phyloP scores from a whole-genome alignment of 2,888 invertebrate species.

The Zele albiditarsus region DNA sequence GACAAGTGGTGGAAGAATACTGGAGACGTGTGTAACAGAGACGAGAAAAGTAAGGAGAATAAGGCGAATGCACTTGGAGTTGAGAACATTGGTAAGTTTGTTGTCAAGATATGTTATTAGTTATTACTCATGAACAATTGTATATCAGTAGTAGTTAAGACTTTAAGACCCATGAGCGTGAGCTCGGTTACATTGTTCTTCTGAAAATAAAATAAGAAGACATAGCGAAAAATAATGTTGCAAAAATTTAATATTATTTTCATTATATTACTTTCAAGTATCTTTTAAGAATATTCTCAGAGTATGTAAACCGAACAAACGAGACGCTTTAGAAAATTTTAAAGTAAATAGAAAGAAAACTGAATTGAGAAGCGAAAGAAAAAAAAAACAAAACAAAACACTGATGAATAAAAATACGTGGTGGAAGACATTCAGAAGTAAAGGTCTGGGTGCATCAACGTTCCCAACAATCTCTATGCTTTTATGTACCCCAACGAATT shows the following conservation, averaged over 20 bases:
- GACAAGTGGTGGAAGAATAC: conserved; percentile 99
- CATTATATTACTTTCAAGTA: not conserved
- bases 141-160: not conserved
- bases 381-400: conserved; percentile 15
- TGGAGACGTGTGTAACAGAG: conserved; percentile 90
- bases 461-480: conserved; percentile 33
- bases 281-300: not conserved
- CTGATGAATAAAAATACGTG: not conserved
- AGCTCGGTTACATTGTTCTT: not conserved
- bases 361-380: conserved; percentile 12
- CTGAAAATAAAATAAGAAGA: not conserved
- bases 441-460: not conserved
- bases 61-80: conserved; percentile 95
- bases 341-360: conserved; percentile 18
- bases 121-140: not conserved
- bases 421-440: conserved; percentile 4
- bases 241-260: not conserved
- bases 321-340: not conserved
- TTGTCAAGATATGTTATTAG: not conserved
- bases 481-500: conserved; percentile 30
- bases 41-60: conserved; percentile 90
- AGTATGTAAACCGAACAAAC: not conserved
- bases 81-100: conserved; percentile 84
- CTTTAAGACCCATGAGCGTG: not conserved
- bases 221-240: not conserved